Evolutionary conservation across 1,140 invertebrate genomes (phyloP).

Genomic region (Euborellia annulipes): DNA sequence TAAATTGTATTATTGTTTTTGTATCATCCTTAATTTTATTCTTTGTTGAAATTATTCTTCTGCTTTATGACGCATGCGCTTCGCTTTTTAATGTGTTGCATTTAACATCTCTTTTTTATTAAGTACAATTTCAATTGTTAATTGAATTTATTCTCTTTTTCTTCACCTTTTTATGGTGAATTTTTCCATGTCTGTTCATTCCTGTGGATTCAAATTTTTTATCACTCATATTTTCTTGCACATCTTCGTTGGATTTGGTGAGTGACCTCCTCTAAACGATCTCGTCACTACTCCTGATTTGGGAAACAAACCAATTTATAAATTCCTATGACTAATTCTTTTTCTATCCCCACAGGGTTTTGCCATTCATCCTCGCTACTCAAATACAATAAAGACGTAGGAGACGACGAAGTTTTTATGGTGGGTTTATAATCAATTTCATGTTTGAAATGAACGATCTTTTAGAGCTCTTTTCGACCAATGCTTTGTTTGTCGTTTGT

Average conservation of each 20-base stretch:
- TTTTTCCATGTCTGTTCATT: not conserved
- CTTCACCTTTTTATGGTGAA: not conserved
- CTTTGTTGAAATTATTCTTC: no score
- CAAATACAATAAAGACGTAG: constrained; percentile 45
- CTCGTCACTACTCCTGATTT: no score
- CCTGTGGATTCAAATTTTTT: not conserved
- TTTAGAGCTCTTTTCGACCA: not conserved
- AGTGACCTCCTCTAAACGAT: no score
- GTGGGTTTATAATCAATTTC: constrained; percentile 32
- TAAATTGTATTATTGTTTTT: no score
- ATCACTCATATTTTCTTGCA: no score
- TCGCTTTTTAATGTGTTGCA: constrained; percentile 41
- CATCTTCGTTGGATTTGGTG: no score
- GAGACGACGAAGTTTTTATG: constrained; percentile 75
- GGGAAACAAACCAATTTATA: no score
- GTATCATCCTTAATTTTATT: no score
- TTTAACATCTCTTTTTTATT: constrained; percentile 33
- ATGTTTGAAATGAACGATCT: no score
- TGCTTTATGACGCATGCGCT: no score
- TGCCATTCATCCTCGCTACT: constrained; percentile 30
- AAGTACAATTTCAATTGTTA: not conserved
- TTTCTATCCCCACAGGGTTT: not conserved
- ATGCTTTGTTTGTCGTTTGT: constrained; percentile 9
- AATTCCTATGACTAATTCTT: no score
- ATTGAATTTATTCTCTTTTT: constrained; percentile 1